Evolutionary conservation across 1,140 invertebrate species (phyloP).

Genomic region (Dendroctonus valens): DNA sequence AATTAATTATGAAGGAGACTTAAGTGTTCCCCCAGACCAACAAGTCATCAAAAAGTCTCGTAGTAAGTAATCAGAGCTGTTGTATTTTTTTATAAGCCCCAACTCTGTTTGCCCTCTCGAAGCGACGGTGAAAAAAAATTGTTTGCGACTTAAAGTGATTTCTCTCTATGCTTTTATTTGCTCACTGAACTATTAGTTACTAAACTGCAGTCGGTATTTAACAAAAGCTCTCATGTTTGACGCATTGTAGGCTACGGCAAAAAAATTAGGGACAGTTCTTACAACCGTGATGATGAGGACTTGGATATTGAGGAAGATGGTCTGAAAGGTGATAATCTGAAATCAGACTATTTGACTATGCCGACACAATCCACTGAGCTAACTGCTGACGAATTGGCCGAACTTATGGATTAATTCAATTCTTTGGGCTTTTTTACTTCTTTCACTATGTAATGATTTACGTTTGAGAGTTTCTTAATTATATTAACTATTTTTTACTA

Average conservation of each 20-base stretch:
- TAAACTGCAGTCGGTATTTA: background rate
- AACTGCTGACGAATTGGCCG: conserved; percentile 48
- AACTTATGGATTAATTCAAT: conserved; percentile 10
- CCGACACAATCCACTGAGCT: conserved; percentile 39
- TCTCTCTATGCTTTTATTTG: too few species aligned
- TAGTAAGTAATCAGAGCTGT: conserved; percentile 7
- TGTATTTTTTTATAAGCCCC: background rate
- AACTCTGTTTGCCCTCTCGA: background rate
- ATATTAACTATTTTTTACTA: too few species aligned
- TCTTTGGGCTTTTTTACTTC: too few species aligned
- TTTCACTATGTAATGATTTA: too few species aligned
- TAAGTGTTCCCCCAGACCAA: conserved; percentile 42
- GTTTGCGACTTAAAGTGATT: too few species aligned
- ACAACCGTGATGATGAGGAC: conserved; percentile 46
- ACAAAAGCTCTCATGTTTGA: too few species aligned
- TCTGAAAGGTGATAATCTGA: conserved; percentile 30
- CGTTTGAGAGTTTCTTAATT: too few species aligned
- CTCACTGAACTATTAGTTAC: too few species aligned
- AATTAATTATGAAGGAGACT: conserved; percentile 50
- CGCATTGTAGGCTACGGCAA: conserved; percentile 27
- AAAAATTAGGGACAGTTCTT: conserved; percentile 44
- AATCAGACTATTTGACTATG: conserved; percentile 29
- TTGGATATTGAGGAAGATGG: conserved; percentile 45
- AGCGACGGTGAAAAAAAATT: background rate
- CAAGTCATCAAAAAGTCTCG: conserved; percentile 38